Evolutionary conservation across 92 coral and sea anemone genomes (phyloP).

Genomic region (Desmophyllum pertusum): DNA sequence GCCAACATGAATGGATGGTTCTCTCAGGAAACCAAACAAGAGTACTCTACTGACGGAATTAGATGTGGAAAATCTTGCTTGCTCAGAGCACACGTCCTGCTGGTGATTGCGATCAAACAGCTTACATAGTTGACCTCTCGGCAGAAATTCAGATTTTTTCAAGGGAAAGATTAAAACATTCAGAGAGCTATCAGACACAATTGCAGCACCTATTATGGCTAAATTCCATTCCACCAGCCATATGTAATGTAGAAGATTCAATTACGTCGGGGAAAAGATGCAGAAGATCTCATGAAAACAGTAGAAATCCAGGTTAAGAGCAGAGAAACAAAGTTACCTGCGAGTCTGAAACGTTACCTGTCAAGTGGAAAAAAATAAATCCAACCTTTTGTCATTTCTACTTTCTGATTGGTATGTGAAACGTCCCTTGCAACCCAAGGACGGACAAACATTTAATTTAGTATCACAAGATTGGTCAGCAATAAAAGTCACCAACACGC

Average conservation of each 20-base stretch:
- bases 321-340: constrained; percentile 38
- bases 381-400: constrained; percentile 18
- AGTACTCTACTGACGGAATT: constrained; percentile 32
- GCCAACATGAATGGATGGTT: constrained; percentile 53
- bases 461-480: too few relatives aligned
- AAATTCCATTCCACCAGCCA: too few relatives aligned
- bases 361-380: constrained; percentile 39
- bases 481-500: background rate
- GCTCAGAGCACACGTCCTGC: too few relatives aligned
- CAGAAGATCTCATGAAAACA: constrained; percentile 19
- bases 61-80: constrained; percentile 15
- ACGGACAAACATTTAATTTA: too few relatives aligned
- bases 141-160: too few relatives aligned
- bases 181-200: too few relatives aligned
- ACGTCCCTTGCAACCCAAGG: background rate
- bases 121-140: too few relatives aligned
- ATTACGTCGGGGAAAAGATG: constrained; percentile 44
- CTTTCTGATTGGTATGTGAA: constrained; percentile 28
- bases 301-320: constrained; percentile 21
- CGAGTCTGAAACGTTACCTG: background rate
- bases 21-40: constrained; percentile 41
- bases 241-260: background rate
- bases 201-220: too few relatives aligned
- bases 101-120: too few relatives aligned
- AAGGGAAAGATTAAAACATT: too few relatives aligned